A percentile compares a stretch with the other conserved stretches of the same genome.
These are phyloP conservation scores for Sturmia bella DNA, from an alignment of 2,888 invertebrate species.

Conservation along the genomic window DNA sequence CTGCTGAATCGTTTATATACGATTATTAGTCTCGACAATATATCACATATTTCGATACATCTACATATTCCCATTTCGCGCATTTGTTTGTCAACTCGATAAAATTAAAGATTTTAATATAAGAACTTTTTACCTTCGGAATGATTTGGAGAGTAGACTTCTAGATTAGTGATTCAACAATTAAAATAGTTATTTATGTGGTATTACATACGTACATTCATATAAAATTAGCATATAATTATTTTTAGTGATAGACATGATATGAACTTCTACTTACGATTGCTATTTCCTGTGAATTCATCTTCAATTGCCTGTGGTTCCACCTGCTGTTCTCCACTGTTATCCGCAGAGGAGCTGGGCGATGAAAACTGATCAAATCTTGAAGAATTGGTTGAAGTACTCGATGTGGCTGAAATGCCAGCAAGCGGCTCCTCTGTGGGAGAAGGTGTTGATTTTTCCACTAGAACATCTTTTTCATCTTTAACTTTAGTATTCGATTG, in stretches of 20 bases:
- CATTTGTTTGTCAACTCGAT: too few relatives aligned
- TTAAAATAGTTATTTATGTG: too few relatives aligned
- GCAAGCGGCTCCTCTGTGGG: slow-evolving; percentile 75
- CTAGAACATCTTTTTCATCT: slow-evolving; percentile 78
- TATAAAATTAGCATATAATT: not conserved
- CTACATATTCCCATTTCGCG: too few relatives aligned
- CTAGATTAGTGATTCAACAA: too few relatives aligned
- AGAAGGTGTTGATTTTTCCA: slow-evolving; percentile 75
- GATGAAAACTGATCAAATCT: slow-evolving; percentile 49
- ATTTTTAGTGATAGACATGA: not conserved
- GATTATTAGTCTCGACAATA: too few relatives aligned
- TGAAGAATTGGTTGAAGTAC: slow-evolving; percentile 27
- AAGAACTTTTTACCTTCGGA: too few relatives aligned
- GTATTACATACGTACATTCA: not conserved
- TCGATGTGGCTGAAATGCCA: slow-evolving; percentile 36
- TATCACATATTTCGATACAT: too few relatives aligned
- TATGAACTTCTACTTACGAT: slow-evolving; percentile 73
- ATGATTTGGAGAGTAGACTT: too few relatives aligned
- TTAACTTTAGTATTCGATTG: slow-evolving; percentile 74
- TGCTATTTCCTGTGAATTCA: slow-evolving; percentile 74
- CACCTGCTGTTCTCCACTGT: slow-evolving; percentile 21
- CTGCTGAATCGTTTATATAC: too few relatives aligned
- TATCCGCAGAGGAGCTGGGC: slow-evolving; percentile 1
- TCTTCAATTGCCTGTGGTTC: slow-evolving; percentile 67
- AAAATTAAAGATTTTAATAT: too few relatives aligned